phyloP scores from a whole-genome alignment of 2,888 invertebrate species.

The Melanostoma scalare region DNA sequence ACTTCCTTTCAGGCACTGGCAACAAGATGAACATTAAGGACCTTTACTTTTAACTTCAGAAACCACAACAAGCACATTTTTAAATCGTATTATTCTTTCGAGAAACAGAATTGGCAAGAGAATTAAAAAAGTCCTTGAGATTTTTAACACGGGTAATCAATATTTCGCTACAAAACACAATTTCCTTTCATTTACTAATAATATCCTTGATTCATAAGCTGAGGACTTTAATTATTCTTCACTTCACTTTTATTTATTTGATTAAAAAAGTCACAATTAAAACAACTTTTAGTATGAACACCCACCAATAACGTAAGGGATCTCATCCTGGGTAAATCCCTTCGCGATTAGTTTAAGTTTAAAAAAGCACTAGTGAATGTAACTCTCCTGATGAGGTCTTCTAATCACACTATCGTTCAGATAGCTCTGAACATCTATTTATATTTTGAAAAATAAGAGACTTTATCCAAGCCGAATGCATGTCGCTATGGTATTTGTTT shows the following conservation, averaged over 20 bases:
- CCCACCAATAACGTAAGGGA: slow-evolving; percentile 82
- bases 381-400: slow-evolving; percentile 80
- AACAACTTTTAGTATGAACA: slow-evolving; percentile 68
- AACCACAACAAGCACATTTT: no score
- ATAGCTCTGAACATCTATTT: slow-evolving; percentile 81
- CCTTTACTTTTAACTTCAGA: background rate
- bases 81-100: no score
- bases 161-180: background rate
- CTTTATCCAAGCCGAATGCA: slow-evolving; percentile 34
- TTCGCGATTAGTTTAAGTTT: slow-evolving; percentile 79
- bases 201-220: no score
- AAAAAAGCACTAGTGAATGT: slow-evolving; percentile 78
- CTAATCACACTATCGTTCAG: slow-evolving; percentile 81
- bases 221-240: slow-evolving; percentile 16
- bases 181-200: slow-evolving; percentile 9
- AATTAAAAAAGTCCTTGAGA: no score
- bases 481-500: slow-evolving; percentile 56
- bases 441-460: slow-evolving; percentile 80
- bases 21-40: background rate
- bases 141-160: no score
- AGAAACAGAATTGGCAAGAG: no score
- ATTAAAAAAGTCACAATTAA: background rate
- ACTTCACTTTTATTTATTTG: slow-evolving; percentile 37
- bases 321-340: slow-evolving; percentile 80
- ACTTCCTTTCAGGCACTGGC: no score